These are phyloP conservation scores for Pseudotriccus pelzelni DNA, from an alignment of 2,797 vertebrate genomes.

Conservation along the genomic window DNA sequence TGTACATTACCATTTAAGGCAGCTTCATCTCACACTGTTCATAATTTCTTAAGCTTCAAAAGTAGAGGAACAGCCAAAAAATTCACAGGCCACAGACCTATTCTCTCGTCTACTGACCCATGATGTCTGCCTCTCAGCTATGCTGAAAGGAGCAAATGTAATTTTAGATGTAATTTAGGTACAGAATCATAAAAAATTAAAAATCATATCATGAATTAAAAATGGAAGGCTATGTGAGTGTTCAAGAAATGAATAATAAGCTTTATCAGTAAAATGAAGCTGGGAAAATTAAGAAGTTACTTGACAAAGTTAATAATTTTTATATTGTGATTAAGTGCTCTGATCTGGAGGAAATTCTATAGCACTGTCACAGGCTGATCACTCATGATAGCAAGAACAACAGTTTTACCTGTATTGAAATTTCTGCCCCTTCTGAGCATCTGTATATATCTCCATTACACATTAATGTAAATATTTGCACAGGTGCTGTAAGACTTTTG, in stretches of 20 bases:
- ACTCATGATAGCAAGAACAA: not conserved
- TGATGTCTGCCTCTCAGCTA: rapidly evolving
- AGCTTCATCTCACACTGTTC: not conserved
- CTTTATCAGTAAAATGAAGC: not conserved
- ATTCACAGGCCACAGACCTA: not conserved
- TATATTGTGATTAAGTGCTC: not conserved
- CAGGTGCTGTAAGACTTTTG: not conserved
- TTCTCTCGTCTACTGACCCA: not conserved
- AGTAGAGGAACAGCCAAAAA: not conserved
- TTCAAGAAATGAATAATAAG: not conserved
- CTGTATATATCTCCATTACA: not conserved
- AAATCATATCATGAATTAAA: not conserved
- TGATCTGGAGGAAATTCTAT: not conserved
- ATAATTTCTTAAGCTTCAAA: not conserved
- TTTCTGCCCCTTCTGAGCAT: not conserved
- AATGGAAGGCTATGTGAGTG: not conserved
- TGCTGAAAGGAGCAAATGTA: not conserved
- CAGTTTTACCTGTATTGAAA: not conserved
- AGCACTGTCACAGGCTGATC: not conserved
- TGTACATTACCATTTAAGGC: not conserved
- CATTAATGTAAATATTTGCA: not conserved
- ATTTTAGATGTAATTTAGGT: not conserved
- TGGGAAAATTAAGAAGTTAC: not conserved
- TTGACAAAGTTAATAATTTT: not conserved
- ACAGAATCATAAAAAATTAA: not conserved